Base-by-base conservation (phyloP, 2,888 invertebrate genomes). In the Lagria hirta region DNA sequence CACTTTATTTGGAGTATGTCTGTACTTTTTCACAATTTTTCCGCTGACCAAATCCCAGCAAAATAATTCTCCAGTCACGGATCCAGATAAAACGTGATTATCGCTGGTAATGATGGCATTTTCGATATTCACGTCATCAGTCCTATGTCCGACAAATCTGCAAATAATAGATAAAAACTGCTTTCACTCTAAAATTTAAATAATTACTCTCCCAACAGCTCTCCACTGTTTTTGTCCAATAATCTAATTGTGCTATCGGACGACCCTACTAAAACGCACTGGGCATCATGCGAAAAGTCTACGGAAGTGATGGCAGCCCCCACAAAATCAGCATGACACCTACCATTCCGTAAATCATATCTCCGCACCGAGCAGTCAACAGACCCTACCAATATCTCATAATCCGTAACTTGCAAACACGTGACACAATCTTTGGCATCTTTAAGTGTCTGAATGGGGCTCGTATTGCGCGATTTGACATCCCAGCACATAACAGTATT, bases 401-500 rank as follows among this genome's bases (percentile, higher is more conserved):
- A 83, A 66, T 92, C 88, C 1, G 89, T 88, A 1, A 96, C 83
- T 64, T 83, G 79, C 17, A 90, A 68, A 0, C 83, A 81, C 1
- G 86, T 87, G 50, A 91, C 83, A 52, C 90, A 87, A 69, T 99
- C 99, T 69, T 90, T 95, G 0, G 97, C 95, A 55, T 99, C 96
- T 69, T 87, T 86, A 64, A 99, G 74, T 14, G 78, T 77, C 69
- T 92, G 92, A 15, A 89, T 79, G 0, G 92, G 87, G 42, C 86
- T 85, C 32, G 80, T 73, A 34, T 78, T 79, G 36, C 80, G 74
- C 1, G 83, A 80, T 51, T 84, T 77, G 16, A 82, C 74, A 69
- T 99, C 98, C 94, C 96, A 99, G 56, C 88, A 85, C 75, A 88
- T 86, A 0, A 96, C 87, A 0, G 88, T 85, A 62, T 96, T 92